These are phyloP conservation scores for Gasterosteus nipponicus DNA, from an alignment of 2,113 vertebrate species.

Conservation along the genomic window DNA sequence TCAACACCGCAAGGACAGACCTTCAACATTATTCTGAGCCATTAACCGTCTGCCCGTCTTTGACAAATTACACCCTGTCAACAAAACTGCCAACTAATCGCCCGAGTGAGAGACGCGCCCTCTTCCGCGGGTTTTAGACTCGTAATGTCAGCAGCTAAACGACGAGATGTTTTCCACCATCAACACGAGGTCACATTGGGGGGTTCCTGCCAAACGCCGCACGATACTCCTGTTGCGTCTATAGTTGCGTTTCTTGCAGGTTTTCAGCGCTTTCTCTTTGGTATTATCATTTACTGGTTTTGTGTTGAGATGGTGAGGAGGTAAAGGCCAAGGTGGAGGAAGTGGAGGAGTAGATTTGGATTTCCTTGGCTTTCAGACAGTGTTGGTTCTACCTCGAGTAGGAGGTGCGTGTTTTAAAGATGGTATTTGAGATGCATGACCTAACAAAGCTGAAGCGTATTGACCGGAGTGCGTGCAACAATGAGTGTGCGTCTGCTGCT, in stretches of 20 bases:
- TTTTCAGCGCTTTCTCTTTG: constrained; percentile 38
- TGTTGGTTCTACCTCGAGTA: constrained; percentile 38
- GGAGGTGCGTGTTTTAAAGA: constrained; percentile 36
- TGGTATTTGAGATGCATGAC: constrained; percentile 39
- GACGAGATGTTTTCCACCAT: constrained; percentile 1
- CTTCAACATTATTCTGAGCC: constrained; percentile 1
- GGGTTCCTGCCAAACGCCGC: not conserved
- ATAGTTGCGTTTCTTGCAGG: constrained; percentile 32
- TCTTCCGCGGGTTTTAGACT: constrained; percentile 10
- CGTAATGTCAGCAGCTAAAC: constrained; percentile 21
- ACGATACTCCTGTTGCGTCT: not conserved
- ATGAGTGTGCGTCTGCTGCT: constrained; percentile 3
- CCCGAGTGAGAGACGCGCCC: constrained; percentile 19
- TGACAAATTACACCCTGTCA: constrained; percentile 40
- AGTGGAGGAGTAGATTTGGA: constrained; percentile 49
- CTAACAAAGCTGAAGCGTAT: constrained; percentile 29
- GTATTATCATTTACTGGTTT: constrained; percentile 16
- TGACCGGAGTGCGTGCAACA: constrained; percentile 33
- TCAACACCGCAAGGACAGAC: not conserved
- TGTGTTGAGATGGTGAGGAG: constrained; percentile 32
- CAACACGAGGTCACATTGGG: not conserved
- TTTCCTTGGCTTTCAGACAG: constrained; percentile 35
- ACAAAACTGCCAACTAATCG: constrained; percentile 31
- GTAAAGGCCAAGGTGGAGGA: constrained; percentile 47
- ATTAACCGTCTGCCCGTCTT: not conserved